A percentile compares a stretch with the other conserved stretches of the same genome.
Conservation (phyloP, 1,140 invertebrate genomes). For the Ooceraea biroi region DNA sequence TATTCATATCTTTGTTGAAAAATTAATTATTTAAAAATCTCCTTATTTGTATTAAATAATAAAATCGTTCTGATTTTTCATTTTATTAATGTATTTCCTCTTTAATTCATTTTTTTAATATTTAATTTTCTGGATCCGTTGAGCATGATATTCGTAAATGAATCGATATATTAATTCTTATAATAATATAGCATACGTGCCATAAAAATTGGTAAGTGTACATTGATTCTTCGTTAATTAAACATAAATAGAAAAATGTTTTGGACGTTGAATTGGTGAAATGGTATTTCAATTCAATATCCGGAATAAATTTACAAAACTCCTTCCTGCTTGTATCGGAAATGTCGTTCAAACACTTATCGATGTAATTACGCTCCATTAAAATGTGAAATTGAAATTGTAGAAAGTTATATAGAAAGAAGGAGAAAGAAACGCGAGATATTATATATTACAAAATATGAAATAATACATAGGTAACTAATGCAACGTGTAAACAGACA, state of each 20-base stretch:
- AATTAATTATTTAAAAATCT: neutral
- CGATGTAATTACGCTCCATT: neutral
- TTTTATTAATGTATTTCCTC: neutral
- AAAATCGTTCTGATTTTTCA: neutral
- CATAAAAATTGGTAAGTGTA: neutral
- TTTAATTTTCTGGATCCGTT: conserved; percentile 13
- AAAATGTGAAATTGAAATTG: neutral
- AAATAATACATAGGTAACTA: neutral
- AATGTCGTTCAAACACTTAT: neutral
- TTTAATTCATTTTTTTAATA: conserved; percentile 21
- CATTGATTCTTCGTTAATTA: conserved; percentile 25
- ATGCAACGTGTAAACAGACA: neutral
- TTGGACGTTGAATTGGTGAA: too few species aligned
- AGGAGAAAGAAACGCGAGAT: neutral
- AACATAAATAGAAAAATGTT: neutral
- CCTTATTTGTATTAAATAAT: conserved; percentile 15
- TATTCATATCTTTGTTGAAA: neutral
- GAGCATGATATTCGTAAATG: conserved; percentile 7
- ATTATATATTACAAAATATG: neutral
- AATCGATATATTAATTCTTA: neutral
- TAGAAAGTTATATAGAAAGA: neutral
- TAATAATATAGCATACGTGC: conserved; percentile 2
- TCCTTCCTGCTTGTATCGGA: neutral
- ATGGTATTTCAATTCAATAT: conserved; percentile 1
- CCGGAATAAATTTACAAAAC: conserved; percentile 21